Percentiles rank a stretch among this genome's conserved stretches.
Evolutionary conservation across 2,113 vertebrate species (phyloP).

Genomic region (Rhinogobius similis): DNA sequence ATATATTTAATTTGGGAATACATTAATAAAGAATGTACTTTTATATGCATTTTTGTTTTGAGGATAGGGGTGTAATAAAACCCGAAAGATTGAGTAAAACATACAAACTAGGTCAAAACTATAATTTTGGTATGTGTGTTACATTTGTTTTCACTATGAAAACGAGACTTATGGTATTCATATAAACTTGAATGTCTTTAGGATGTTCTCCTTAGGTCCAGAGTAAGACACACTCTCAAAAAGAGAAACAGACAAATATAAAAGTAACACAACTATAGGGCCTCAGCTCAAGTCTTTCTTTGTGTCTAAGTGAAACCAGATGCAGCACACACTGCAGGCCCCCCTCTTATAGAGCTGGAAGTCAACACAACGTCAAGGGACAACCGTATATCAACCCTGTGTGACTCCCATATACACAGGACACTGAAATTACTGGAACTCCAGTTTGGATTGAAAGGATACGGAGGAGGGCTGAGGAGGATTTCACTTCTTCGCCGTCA

Average conservation of each 20-base stretch:
- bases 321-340: conserved; percentile 61
- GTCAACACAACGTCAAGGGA: conserved; percentile 55
- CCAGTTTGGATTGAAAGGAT: not conserved
- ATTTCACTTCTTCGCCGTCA: not conserved
- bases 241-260: conserved; percentile 50
- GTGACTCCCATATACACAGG: not conserved
- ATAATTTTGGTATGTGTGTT: not conserved
- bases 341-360: conserved; percentile 52
- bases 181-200: conserved; percentile 17
- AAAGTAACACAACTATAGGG: conserved; percentile 25
- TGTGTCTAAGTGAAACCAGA: conserved; percentile 75
- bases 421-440: not conserved
- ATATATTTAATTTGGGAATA: too few species aligned
- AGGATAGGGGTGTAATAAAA: conserved; percentile 18
- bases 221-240: conserved; percentile 44
- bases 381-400: conserved; percentile 8
- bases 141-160: conserved; percentile 7
- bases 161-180: not conserved
- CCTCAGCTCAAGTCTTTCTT: conserved; percentile 55
- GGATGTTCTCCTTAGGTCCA: conserved; percentile 32
- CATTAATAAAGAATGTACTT: conserved; percentile 16
- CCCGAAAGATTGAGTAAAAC: not conserved
- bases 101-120: not conserved
- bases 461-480: not conserved
- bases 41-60: conserved; percentile 35